These are phyloP conservation scores for Ciconia stormi DNA, from an alignment of 2,113 vertebrate species.

Conservation along the genomic window DNA sequence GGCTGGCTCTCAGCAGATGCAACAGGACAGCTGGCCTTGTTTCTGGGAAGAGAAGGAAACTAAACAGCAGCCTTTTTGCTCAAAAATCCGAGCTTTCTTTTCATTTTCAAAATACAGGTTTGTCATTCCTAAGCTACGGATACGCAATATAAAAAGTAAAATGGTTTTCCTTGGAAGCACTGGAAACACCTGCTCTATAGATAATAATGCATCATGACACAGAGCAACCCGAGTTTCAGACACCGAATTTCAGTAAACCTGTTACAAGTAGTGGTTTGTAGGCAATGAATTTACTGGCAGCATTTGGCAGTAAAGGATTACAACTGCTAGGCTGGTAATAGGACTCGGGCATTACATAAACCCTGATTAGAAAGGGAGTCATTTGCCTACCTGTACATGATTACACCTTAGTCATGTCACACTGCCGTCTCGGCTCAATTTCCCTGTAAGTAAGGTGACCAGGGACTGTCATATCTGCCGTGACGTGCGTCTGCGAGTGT, in stretches of 20 bases:
- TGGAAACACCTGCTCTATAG: background rate
- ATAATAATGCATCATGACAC: background rate
- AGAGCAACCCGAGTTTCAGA: background rate
- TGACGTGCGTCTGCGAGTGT: rapidly evolving
- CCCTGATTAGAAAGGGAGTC: background rate
- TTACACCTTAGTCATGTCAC: background rate
- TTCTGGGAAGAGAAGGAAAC: background rate
- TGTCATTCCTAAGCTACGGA: background rate
- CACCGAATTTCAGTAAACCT: background rate
- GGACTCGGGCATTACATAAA: background rate
- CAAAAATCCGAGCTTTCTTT: background rate
- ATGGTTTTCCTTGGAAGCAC: background rate
- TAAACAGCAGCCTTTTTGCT: background rate
- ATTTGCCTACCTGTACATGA: background rate
- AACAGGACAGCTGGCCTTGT: background rate
- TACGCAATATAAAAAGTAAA: background rate
- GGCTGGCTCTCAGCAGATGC: background rate
- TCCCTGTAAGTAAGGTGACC: background rate
- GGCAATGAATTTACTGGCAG: background rate
- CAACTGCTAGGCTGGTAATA: background rate
- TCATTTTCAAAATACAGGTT: background rate
- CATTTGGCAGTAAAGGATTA: background rate
- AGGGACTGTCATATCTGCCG: rapidly evolving
- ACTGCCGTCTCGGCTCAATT: rapidly evolving
- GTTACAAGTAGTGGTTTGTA: background rate